phyloP scores from a whole-genome alignment of 2,888 invertebrate species.

The Sarcophaga rosellei region DNA sequence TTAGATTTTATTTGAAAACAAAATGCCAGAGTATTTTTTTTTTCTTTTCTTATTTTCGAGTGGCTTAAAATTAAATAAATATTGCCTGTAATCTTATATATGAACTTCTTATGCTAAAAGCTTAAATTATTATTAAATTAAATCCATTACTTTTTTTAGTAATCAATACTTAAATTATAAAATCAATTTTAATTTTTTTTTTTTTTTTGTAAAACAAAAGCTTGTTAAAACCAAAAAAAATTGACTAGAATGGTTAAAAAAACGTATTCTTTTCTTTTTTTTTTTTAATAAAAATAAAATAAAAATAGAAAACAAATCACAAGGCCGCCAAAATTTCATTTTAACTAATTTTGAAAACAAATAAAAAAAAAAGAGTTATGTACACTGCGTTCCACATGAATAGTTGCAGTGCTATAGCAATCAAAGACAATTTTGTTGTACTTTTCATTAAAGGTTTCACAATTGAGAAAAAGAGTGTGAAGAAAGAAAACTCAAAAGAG shows the following conservation, averaged over 20 bases:
- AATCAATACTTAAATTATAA: background rate
- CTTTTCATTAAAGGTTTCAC: no score
- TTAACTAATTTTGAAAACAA: conserved; percentile 63
- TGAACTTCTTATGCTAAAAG: background rate
- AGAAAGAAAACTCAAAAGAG: no score
- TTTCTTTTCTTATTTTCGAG: background rate
- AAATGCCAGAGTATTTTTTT: no score
- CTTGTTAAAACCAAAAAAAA: conserved; percentile 60
- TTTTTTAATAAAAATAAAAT: conserved; percentile 11
- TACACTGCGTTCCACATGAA: no score
- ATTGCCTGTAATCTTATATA: conserved; percentile 21
- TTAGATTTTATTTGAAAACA: no score
- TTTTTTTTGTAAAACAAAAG: conserved; percentile 24
- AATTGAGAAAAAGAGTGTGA: no score
- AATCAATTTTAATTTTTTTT: background rate
- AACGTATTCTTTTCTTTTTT: background rate
- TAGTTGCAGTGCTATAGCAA: no score
- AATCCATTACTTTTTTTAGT: conserved; percentile 14
- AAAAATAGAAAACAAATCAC: conserved; percentile 50
- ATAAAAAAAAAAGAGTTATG: background rate
- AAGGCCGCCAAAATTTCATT: conserved; percentile 69
- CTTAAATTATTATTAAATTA: background rate
- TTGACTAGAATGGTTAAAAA: conserved; percentile 62
- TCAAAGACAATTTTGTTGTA: no score
- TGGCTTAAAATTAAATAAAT: conserved; percentile 36